Percentiles rank a stretch among this genome's conserved stretches.
phyloP scores from a whole-genome alignment of 2,113 vertebrate genomes.

The Oryzias melastigma region DNA sequence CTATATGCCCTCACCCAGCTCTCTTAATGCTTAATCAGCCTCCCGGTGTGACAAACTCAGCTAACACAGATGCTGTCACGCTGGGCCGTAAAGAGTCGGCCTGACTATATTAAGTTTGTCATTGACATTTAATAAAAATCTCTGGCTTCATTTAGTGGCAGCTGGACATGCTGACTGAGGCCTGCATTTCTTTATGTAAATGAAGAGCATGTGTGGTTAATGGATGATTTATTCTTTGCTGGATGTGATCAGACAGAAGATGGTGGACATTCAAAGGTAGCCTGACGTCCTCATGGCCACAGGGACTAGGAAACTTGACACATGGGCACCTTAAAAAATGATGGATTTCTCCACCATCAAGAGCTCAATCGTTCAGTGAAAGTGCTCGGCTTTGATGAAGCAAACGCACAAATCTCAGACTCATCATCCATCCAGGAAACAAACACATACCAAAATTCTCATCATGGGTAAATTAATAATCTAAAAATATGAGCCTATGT shows the following conservation, averaged over 20 bases:
- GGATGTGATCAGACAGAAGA: conserved; percentile 1
- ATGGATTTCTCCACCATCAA: no score
- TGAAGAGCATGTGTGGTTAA: conserved; percentile 3
- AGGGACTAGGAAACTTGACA: neutral
- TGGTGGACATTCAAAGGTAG: conserved; percentile 1
- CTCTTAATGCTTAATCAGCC: conserved; percentile 51
- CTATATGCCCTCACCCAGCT: conserved; percentile 26
- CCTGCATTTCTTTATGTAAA: conserved; percentile 2
- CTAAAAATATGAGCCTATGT: no score
- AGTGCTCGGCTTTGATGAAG: no score
- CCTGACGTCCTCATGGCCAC: neutral
- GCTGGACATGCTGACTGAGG: conserved; percentile 2
- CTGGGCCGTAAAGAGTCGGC: conserved; percentile 23
- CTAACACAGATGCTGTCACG: conserved; percentile 38
- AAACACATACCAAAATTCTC: no score
- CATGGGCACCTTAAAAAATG: no score
- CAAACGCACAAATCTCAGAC: no score
- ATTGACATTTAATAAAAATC: conserved; percentile 17
- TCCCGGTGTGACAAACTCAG: conserved; percentile 45
- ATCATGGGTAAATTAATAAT: no score
- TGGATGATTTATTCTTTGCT: neutral
- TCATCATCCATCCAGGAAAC: no score
- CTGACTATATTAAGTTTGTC: conserved; percentile 14
- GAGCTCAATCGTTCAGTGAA: no score
- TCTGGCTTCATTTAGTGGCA: neutral